These are phyloP conservation scores for Thymelicus lineola DNA, from an alignment of 2,888 invertebrate species.

Conservation along the genomic window DNA sequence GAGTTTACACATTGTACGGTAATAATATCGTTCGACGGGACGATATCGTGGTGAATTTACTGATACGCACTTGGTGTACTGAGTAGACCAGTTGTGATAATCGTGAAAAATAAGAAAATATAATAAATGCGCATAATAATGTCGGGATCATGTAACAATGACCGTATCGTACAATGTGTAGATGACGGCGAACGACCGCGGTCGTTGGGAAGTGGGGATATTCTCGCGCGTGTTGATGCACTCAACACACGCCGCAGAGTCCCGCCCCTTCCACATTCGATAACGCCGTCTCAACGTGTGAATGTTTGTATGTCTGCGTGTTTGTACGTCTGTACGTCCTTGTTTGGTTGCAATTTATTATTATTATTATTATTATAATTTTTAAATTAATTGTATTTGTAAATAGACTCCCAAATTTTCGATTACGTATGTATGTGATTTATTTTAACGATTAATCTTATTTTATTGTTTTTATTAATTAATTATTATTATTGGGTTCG, in stretches of 20 bases:
- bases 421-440: slow-evolving; percentile 63
- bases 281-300: slow-evolving; percentile 40
- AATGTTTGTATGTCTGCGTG: slow-evolving; percentile 34
- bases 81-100: too few relatives aligned
- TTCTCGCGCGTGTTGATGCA: slow-evolving; percentile 64
- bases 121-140: too few relatives aligned
- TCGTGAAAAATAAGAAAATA: too few relatives aligned
- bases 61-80: too few relatives aligned
- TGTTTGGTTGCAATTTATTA: slow-evolving; percentile 40
- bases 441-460: slow-evolving; percentile 61
- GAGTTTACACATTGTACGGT: not conserved
- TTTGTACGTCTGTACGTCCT: slow-evolving; percentile 40
- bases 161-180: slow-evolving; percentile 1
- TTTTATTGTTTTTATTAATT: slow-evolving; percentile 17
- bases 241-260: slow-evolving; percentile 58
- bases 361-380: slow-evolving; percentile 40
- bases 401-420: slow-evolving; percentile 66
- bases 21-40: not conserved
- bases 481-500: slow-evolving; percentile 45
- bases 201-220: slow-evolving; percentile 35
- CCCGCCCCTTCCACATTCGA: slow-evolving; percentile 22
- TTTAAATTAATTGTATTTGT: slow-evolving; percentile 58
- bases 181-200: slow-evolving; percentile 1
- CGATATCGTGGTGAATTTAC: not conserved
- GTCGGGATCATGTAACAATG: not conserved